These are phyloP conservation scores for Gerris lacustris DNA, from an alignment of 2,888 invertebrate genomes.

Conservation along the genomic window DNA sequence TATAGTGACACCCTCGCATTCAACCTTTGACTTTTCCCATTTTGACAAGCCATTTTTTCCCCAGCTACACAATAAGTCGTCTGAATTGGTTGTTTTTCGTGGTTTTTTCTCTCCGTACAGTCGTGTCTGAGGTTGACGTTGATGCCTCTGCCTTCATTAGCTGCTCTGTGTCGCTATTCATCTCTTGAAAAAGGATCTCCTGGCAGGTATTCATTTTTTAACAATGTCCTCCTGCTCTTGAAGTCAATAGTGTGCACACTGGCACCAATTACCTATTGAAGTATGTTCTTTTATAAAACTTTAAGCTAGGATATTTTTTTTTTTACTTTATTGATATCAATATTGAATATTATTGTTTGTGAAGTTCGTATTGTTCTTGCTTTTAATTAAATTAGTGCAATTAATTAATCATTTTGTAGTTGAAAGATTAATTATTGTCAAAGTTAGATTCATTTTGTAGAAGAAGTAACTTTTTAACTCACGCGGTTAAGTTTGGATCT, in stretches of 20 bases:
- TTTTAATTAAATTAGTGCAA: no score
- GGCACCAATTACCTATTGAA: neutral
- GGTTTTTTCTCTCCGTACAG: neutral
- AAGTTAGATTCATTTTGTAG: no score
- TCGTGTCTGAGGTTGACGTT: neutral
- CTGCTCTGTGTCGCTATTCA: neutral
- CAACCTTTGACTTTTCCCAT: neutral
- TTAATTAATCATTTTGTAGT: no score
- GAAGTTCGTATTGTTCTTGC: no score
- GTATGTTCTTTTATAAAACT: no score
- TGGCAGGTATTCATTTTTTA: neutral
- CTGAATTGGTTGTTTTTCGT: neutral
- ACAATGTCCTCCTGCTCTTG: neutral
- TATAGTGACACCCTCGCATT: neutral
- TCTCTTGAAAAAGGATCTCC: neutral
- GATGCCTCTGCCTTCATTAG: neutral
- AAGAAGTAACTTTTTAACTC: no score
- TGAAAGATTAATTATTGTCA: no score
- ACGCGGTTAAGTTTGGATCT: no score
- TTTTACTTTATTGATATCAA: no score
- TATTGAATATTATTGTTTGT: no score
- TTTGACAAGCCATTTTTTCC: neutral
- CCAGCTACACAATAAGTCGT: neutral
- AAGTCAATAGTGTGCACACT: neutral
- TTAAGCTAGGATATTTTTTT: no score